Conservation (phyloP, 2,797 vertebrate genomes). For the Poeciliopsis paucimaculata region DNA sequence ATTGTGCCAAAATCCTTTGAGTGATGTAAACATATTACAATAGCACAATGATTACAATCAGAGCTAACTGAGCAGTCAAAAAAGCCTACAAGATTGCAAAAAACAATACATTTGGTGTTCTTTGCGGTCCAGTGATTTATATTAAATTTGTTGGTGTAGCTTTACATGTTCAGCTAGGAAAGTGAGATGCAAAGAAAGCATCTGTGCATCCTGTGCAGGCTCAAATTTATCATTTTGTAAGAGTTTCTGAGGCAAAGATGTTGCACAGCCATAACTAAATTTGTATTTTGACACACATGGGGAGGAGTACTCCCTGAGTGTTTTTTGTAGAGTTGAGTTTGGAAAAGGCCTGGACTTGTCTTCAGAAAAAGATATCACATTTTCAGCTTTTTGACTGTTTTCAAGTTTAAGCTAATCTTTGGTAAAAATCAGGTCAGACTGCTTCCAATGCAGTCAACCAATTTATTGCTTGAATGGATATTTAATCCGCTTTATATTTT, state of each 20-base stretch:
- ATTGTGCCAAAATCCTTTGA: neutral
- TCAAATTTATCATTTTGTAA: conserved; percentile 12
- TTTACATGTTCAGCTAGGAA: neutral
- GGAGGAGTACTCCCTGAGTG: neutral
- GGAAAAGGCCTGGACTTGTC: neutral
- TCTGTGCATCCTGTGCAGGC: neutral
- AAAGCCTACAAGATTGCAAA: neutral
- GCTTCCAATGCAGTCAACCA: neutral
- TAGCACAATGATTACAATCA: conserved; percentile 9
- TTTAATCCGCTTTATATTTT: neutral
- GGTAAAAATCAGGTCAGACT: neutral
- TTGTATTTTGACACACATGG: neutral
- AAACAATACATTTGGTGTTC: neutral
- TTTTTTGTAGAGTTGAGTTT: neutral
- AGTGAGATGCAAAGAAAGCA: neutral
- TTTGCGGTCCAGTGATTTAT: neutral
- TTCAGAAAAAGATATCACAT: neutral
- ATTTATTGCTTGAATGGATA: neutral
- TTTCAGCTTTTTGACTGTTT: neutral
- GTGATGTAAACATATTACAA: neutral
- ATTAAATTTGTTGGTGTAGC: neutral
- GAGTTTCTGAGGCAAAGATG: neutral
- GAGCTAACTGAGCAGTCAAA: neutral
- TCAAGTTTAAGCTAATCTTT: neutral
- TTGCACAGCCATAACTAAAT: neutral